Conservation (phyloP, 92 coral and sea anemone species). For the Siderastrea radians region DNA sequence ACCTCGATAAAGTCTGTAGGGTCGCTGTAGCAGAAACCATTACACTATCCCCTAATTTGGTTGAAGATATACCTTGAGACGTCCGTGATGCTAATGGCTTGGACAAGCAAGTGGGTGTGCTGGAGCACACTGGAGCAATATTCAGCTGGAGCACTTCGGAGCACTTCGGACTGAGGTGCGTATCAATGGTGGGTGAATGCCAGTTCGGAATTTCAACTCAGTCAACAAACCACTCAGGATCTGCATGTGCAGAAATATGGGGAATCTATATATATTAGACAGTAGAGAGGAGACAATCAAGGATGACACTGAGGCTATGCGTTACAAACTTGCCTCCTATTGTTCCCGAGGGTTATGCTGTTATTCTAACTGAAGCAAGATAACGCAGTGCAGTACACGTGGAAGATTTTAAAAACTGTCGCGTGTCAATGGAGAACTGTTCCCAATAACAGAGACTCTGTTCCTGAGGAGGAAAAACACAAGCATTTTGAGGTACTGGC, state of each 20-base stretch:
- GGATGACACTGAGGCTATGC: background rate
- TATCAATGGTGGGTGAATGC: slow-evolving; percentile 25
- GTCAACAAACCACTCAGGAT: slow-evolving; percentile 27
- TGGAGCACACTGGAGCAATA: slow-evolving; percentile 41
- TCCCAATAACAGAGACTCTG: slow-evolving; percentile 36
- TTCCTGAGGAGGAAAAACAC: slow-evolving; percentile 30
- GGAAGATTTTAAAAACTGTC: background rate
- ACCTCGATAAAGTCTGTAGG: background rate
- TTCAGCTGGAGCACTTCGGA: slow-evolving; percentile 2
- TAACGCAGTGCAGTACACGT: background rate
- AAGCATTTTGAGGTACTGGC: slow-evolving; percentile 28
- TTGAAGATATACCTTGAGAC: slow-evolving; percentile 17
- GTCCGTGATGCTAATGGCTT: background rate
- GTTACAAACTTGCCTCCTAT: slow-evolving; percentile 3
- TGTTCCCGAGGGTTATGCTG: background rate
- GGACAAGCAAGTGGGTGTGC: background rate
- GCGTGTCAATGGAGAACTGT: slow-evolving; percentile 21
- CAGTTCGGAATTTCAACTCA: slow-evolving; percentile 24
- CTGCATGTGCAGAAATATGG: slow-evolving; percentile 27
- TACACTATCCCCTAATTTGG: slow-evolving; percentile 28
- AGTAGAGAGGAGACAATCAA: background rate
- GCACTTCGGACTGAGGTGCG: slow-evolving; percentile 18
- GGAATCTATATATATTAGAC: background rate
- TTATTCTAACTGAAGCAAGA: background rate
- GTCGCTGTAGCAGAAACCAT: slow-evolving; percentile 39